Conservation (phyloP, 1,140 invertebrate species). For the Harlomillsia oculata region DNA sequence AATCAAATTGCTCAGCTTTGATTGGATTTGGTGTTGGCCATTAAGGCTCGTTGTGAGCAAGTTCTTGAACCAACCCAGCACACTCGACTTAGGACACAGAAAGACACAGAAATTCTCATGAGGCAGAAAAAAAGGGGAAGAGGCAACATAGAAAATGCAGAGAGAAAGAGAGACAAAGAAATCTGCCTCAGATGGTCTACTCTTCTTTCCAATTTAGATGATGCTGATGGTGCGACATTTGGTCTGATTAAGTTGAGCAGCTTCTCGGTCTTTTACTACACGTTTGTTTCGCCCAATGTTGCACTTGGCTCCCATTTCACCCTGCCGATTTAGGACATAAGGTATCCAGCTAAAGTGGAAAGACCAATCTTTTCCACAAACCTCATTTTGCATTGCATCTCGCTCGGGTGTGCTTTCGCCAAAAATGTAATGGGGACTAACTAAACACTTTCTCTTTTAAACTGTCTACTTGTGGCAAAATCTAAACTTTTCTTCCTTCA, state of each 20-base stretch:
- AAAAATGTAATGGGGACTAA: no score
- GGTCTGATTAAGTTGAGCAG: conserved; percentile 18
- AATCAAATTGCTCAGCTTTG: conserved; percentile 28
- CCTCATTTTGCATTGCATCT: no score
- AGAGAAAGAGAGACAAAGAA: conserved; percentile 10
- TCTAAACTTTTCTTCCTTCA: no score
- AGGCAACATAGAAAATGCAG: neutral
- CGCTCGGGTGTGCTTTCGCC: no score
- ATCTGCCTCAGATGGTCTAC: conserved; percentile 15
- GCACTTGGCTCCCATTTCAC: no score
- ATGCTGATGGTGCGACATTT: conserved; percentile 25
- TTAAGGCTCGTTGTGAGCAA: no score
- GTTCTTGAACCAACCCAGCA: neutral
- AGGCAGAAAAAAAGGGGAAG: neutral
- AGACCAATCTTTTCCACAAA: no score
- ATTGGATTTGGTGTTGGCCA: conserved; percentile 18
- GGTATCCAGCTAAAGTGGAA: no score
- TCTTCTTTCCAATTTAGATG: conserved; percentile 18
- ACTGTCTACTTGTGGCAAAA: no score
- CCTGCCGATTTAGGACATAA: no score
- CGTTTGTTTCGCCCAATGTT: neutral
- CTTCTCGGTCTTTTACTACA: neutral
- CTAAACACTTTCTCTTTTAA: no score
- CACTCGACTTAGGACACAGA: neutral
- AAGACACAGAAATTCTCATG: neutral